A percentile compares a stretch with the other conserved stretches of the same genome.
These are phyloP conservation scores for Eptatretus burgeri DNA, from an alignment of 2,113 vertebrate species.

Conservation along the genomic window DNA sequence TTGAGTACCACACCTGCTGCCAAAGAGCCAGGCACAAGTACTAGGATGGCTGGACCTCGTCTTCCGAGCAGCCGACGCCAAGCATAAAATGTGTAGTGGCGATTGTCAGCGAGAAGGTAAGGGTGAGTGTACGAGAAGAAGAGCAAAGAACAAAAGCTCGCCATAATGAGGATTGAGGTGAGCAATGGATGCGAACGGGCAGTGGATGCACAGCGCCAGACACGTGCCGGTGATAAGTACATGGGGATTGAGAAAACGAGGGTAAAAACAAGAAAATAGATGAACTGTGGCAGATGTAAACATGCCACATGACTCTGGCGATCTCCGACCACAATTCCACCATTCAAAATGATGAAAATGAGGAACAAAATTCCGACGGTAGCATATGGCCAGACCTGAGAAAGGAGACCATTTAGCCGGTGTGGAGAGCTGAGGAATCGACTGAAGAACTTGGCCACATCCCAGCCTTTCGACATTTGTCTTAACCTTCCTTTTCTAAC, in stretches of 20 bases:
- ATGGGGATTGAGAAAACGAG: constrained; percentile 40
- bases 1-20: constrained; percentile 55
- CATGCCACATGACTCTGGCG: constrained; percentile 48
- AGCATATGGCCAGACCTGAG: constrained; percentile 40
- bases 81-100: constrained; percentile 71
- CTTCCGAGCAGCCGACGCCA: constrained; percentile 58
- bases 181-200: constrained; percentile 25
- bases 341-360: constrained; percentile 33
- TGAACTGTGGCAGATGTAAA: constrained; percentile 59
- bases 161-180: constrained; percentile 16
- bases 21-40: constrained; percentile 45
- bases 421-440: constrained; percentile 18
- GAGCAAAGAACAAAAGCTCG: constrained; percentile 41
- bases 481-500: constrained; percentile 24
- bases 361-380: constrained; percentile 23
- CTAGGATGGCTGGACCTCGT: constrained; percentile 34
- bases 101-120: constrained; percentile 77
- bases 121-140: constrained; percentile 60
- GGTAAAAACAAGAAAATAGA: constrained; percentile 63
- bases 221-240: constrained; percentile 25
- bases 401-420: constrained; percentile 20
- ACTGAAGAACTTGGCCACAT: constrained; percentile 22
- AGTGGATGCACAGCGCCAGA: constrained; percentile 27
- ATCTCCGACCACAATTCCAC: constrained; percentile 66
- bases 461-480: constrained; percentile 20